These are phyloP conservation scores for Alces alces DNA, from an alignment of 2,113 vertebrate species.

Conservation along the genomic window DNA sequence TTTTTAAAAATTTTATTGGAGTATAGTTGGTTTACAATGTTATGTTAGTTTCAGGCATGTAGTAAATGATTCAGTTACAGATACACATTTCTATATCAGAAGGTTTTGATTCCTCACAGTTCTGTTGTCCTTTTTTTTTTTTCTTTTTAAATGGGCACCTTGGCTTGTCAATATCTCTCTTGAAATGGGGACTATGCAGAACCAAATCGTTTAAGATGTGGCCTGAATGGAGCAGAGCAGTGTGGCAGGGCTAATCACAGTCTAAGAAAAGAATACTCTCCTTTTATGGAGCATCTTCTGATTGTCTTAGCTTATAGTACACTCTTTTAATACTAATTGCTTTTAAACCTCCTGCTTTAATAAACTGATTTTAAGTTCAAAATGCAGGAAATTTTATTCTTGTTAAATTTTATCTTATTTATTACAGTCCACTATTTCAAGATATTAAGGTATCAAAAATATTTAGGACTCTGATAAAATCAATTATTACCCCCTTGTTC, in stretches of 20 bases:
- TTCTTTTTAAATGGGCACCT: not conserved
- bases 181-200: not conserved
- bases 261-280: not conserved
- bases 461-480: constrained; percentile 3
- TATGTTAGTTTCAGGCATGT: not conserved
- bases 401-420: constrained; percentile 4
- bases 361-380: constrained; percentile 5
- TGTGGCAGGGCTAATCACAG: not conserved
- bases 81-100: not conserved
- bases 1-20: not conserved
- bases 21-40: not conserved
- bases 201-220: not conserved
- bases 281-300: not conserved
- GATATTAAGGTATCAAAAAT: not conserved
- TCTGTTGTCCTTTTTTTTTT: not conserved
- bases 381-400: not conserved
- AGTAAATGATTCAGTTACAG: not conserved
- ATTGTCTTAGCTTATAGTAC: not conserved
- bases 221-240: not conserved
- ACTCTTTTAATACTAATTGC: not conserved
- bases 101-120: not conserved
- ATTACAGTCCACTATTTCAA: not conserved
- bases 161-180: not conserved
- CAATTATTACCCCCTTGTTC: not conserved
- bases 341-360: not conserved